Evolutionary conservation across 2,113 vertebrate species (phyloP), one percentile per base, ranked within the genome.

Genomic region (Scalopus aquaticus): DNA sequence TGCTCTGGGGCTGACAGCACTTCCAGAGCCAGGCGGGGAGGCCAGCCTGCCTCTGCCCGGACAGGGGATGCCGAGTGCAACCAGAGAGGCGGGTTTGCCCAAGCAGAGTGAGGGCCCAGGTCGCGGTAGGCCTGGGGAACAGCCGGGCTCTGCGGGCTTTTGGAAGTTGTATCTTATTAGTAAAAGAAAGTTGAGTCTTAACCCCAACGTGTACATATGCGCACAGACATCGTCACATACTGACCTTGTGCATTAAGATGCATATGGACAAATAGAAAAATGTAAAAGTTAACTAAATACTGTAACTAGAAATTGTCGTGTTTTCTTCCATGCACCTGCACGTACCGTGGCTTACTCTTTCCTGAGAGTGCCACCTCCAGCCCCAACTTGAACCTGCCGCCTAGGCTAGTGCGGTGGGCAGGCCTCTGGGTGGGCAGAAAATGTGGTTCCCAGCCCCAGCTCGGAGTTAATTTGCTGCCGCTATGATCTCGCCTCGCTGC

Each of bases 21-120:
- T 94, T 93, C 81, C 51, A 78, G 74, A 92, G 73, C 58, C 67
- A n/a, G 19, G 37, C 9, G 65, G 24, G 51, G 64, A 85, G 37
- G 58, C 73, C 49, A 35, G 5, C 35, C 77, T 37, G 20, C 64
- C 16, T 93, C 69, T 6, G 2, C 73, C 54, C 82, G 91, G 39
- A 19, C 46, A 82, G 42, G 56, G n/a, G 46, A 56, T 83, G 84
- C 80, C 91, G 62, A 26, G n/a, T 39, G 15, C 69, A 39, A 3
- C 69, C 46, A 39, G 32, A 72, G 32, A 78, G 46, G 64, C 67
- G 32, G 5, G 15, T 26, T n/a, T 39, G 10, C 56, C 28, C 5
- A 3, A 62, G 42, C 76, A 35, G 19, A 60, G 82, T 32, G 46
- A 60, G 20, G 60, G 76, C 54, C 46, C 70, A 49, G 7, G 24